Base-by-base conservation (phyloP, 2,888 invertebrate species). In the Pristionchus maxplancki region DNA sequence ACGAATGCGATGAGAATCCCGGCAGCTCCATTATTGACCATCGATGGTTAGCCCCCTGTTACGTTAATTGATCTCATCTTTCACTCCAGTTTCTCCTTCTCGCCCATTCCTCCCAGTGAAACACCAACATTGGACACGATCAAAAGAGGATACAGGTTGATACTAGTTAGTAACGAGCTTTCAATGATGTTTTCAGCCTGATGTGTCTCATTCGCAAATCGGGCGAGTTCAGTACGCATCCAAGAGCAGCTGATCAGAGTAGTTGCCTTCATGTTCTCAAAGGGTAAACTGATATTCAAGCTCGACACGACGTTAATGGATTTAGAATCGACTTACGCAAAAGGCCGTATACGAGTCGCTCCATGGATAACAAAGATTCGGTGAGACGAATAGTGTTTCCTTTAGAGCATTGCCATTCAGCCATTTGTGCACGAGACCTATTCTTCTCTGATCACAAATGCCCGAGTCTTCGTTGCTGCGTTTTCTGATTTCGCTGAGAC, bases 191-290 rank as follows among this genome's bases (percentile, higher is more conserved):
- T n/a, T n/a, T 31, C 71, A 71, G 71, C 20, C 37, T 71, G 37
- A 37, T 71, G 71, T 71, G 71, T 34, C 71, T 71, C 71, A 71
- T 71, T 71, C 31, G 71, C 20, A 71, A 71, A 71, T 71, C 71
- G 6, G 71, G 71, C 8, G 71, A 71, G 71, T 37, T 71, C 34
- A 62, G 62, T 15, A 62, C 62, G 15, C 62, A 62, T 62, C n/a
- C 62, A 28, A 62, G 62, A 28, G 62, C 62, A 5, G 28, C n/a
- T n/a, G 62, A 62, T 28, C 62, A 62, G 28, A 62, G 28, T 28
- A 28, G 8, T 28, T 62, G 4, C 28, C 15, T 62, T 62, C 62
- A 62, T 6, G 28, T 28, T 11, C 62, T 62, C 28, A 62, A 62
- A 28, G 28, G 62, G 62, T 62, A 28, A 5, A 4, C n/a, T n/a